A percentile compares a stretch with the other conserved stretches of the same genome.
phyloP scores from a whole-genome alignment of 2,888 invertebrate species.

The Melanophora roralis region DNA sequence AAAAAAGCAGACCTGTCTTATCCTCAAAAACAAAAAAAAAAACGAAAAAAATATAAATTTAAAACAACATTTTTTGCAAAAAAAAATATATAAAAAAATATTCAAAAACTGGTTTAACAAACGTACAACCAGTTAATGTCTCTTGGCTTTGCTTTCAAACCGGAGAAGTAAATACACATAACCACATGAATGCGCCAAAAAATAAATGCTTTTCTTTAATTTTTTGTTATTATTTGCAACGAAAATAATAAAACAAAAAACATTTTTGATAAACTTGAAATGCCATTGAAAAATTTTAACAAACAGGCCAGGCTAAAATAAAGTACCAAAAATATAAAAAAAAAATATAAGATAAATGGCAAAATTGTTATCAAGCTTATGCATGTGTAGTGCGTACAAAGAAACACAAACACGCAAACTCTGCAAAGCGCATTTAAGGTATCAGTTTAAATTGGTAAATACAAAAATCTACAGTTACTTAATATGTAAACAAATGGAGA shows the following conservation, averaged over 20 bases:
- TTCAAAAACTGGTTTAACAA: constrained; percentile 56
- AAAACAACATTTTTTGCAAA: constrained; percentile 32
- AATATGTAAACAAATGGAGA: too few relatives aligned
- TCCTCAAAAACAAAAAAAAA: constrained; percentile 35
- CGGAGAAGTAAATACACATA: constrained; percentile 24
- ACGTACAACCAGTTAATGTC: constrained; percentile 61
- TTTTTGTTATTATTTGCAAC: constrained; percentile 37
- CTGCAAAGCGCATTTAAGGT: background rate
- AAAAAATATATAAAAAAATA: constrained; percentile 24
- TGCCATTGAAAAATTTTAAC: constrained; percentile 62
- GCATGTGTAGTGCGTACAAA: constrained; percentile 26
- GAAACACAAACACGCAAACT: background rate
- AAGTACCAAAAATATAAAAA: constrained; percentile 52
- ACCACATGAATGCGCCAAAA: constrained; percentile 51
- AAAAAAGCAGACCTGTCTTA: constrained; percentile 59
- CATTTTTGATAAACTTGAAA: constrained; percentile 67
- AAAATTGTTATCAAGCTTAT: constrained; percentile 32
- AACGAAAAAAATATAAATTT: constrained; percentile 14
- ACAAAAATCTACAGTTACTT: background rate
- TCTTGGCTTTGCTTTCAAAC: constrained; percentile 62
- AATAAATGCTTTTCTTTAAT: constrained; percentile 8
- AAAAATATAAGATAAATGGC: constrained; percentile 19
- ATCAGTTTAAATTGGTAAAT: constrained; percentile 21
- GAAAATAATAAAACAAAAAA: constrained; percentile 60
- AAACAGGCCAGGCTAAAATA: constrained; percentile 37